phyloP scores from a whole-genome alignment of 2,888 invertebrate genomes.

The Carterocephalus palaemon region DNA sequence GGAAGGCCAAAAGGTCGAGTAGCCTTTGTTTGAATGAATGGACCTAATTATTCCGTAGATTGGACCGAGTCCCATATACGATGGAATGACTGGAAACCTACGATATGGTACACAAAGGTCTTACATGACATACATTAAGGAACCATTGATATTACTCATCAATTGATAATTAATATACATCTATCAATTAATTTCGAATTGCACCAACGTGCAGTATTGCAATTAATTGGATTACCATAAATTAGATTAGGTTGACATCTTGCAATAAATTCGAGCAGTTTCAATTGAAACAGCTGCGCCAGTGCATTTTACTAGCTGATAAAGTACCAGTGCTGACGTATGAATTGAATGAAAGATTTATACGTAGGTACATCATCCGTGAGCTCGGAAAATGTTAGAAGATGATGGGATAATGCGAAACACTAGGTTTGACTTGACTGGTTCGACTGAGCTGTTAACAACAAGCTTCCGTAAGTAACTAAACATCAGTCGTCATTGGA shows the following conservation, averaged over 20 bases:
- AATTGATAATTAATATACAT: slow-evolving; percentile 4
- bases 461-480: too few species aligned
- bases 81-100: background rate
- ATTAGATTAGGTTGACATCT: slow-evolving; percentile 13
- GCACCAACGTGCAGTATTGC: slow-evolving; percentile 2
- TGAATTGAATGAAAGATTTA: too few species aligned
- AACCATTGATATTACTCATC: slow-evolving; percentile 7
- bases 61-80: slow-evolving; percentile 1
- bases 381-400: too few species aligned
- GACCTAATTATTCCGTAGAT: slow-evolving; percentile 13
- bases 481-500: too few species aligned
- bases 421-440: too few species aligned
- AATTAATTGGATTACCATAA: slow-evolving; percentile 13
- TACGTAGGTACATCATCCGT: too few species aligned
- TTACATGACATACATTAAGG: too few species aligned
- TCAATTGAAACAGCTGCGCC: slow-evolving; percentile 1
- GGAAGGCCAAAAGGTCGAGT: slow-evolving; percentile 15
- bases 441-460: too few species aligned
- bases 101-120: too few species aligned
- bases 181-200: slow-evolving; percentile 13
- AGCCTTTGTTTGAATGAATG: slow-evolving; percentile 13
- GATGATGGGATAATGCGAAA: too few species aligned
- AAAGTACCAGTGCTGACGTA: too few species aligned
- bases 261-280: background rate
- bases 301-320: too few species aligned